Base-by-base conservation (phyloP, 2,113 vertebrate species). In the Acrocephalus kingi region DNA sequence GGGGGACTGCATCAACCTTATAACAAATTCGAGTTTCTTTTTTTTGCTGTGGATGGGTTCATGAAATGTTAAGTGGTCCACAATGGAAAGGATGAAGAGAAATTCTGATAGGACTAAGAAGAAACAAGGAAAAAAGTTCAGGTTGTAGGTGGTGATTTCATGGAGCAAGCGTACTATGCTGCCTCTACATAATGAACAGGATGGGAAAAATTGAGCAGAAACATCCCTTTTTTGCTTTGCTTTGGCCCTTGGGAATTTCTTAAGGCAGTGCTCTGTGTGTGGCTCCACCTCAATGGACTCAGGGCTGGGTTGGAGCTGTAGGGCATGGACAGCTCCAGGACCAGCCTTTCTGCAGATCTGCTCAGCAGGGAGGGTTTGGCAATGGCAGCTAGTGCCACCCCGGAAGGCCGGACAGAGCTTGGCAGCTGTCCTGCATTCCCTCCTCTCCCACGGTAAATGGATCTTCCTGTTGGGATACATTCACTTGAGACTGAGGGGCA, bases 131-230 rank as follows among this genome's bases (percentile, higher is more conserved):
- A 64, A 79, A 89, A 68, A 5, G 4, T n/a, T 84, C 10, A 43
- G 33, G 16, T 7, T 27, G 10, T 21, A 61, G 22, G 8, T 89
- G 56, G 37, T 54, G 61, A 63, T 23, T 64, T 48, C 30, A 48
- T 15, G 28, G 80, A 71, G 31, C 28, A 48, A 37, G 35, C 0
- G 0, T 55, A 75, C 0, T 1, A n/a, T 20, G n/a, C 9, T 72
- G 24, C 28, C 49, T 76, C n/a, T 61, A 23, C 17, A 56, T 33
- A 69, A 46, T 13, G 19, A 89, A 55, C 13, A 31, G 9, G 4
- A 56, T 25, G 41, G 45, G 52, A 35, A 68, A 87, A 93, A 56
- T 13, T 25, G 27, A 66, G 18, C 0, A 0, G 41, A 79, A 91
- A 48, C 0, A 0, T 19, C 23, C 8, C 11, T 13, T 48, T 72